Evolutionary conservation across 2,888 invertebrate genomes (phyloP).

Genomic region (Acleris laterana): DNA sequence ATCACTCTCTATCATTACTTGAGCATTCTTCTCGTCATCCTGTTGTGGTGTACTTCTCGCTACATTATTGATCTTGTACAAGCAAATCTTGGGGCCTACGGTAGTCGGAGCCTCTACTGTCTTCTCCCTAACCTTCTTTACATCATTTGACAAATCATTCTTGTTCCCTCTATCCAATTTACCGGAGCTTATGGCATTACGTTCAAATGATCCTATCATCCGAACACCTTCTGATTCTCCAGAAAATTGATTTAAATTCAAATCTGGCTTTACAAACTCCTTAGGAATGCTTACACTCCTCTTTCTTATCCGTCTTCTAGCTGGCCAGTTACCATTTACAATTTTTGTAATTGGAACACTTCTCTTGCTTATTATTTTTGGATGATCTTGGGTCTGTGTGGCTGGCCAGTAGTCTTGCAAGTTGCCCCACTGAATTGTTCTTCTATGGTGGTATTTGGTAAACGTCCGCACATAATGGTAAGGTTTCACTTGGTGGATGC

Average conservation of each 20-base stretch:
- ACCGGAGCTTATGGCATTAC: slow-evolving; percentile 51
- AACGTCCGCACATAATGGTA: slow-evolving; percentile 76
- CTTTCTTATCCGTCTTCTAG: slow-evolving; percentile 48
- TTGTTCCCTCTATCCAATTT: slow-evolving; percentile 54
- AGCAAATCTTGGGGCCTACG: slow-evolving; percentile 63
- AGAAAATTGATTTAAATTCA: slow-evolving; percentile 52
- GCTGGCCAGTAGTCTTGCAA: slow-evolving; percentile 59
- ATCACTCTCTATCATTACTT: slow-evolving; percentile 68
- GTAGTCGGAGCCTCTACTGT: slow-evolving; percentile 57
- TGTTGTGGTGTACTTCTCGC: slow-evolving; percentile 71
- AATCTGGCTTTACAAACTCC: slow-evolving; percentile 54
- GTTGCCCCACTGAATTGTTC: slow-evolving; percentile 71
- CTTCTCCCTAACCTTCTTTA: slow-evolving; percentile 62
- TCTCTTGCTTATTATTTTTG: slow-evolving; percentile 50
- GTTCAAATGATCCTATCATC: slow-evolving; percentile 54
- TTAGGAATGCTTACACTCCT: slow-evolving; percentile 61
- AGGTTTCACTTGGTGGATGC: slow-evolving; percentile 69
- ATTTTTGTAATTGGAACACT: slow-evolving; percentile 39
- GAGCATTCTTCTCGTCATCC: slow-evolving; percentile 65
- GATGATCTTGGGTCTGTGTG: slow-evolving; percentile 49
- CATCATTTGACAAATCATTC: slow-evolving; percentile 55
- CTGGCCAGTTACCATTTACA: slow-evolving; percentile 51
- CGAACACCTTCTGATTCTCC: slow-evolving; percentile 52
- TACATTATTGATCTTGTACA: slow-evolving; percentile 72
- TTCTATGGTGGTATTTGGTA: slow-evolving; percentile 77